A percentile compares a stretch with the other conserved stretches of the same genome.
phyloP scores from a whole-genome alignment of 2,113 vertebrate genomes.

The Ictidomys tridecemlineatus region DNA sequence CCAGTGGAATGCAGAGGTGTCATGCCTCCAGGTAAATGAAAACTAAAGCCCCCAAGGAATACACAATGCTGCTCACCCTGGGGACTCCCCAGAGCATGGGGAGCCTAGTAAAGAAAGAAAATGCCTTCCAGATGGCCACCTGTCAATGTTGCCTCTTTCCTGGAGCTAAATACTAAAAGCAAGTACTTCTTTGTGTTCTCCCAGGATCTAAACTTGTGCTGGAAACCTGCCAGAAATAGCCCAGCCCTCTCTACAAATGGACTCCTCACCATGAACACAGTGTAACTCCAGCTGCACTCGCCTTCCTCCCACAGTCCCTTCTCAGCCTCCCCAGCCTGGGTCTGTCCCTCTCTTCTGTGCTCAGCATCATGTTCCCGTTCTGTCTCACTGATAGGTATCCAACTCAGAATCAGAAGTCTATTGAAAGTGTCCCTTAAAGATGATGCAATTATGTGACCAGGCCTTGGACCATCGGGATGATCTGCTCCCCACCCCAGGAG shows the following conservation, averaged over 20 bases:
- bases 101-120: too few relatives aligned
- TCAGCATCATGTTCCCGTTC: neutral
- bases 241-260: neutral
- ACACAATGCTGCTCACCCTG: too few relatives aligned
- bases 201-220: neutral
- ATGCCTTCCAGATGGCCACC: too few relatives aligned
- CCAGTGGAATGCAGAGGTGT: neutral
- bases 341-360: rapidly evolving
- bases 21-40: neutral
- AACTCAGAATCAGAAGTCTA: neutral
- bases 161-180: too few relatives aligned
- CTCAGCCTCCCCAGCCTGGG: too few relatives aligned
- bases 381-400: neutral
- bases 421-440: neutral
- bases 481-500: neutral
- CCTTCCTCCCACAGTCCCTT: neutral
- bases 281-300: too few relatives aligned
- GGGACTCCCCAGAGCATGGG: too few relatives aligned
- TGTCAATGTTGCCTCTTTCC: too few relatives aligned
- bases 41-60: too few relatives aligned
- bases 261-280: too few relatives aligned
- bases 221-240: neutral
- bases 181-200: too few relatives aligned
- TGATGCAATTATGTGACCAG: neutral
- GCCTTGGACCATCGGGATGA: rapidly evolving